These are phyloP conservation scores for Copsychus sechellarum DNA, from an alignment of 2,113 vertebrate species.

Conservation along the genomic window DNA sequence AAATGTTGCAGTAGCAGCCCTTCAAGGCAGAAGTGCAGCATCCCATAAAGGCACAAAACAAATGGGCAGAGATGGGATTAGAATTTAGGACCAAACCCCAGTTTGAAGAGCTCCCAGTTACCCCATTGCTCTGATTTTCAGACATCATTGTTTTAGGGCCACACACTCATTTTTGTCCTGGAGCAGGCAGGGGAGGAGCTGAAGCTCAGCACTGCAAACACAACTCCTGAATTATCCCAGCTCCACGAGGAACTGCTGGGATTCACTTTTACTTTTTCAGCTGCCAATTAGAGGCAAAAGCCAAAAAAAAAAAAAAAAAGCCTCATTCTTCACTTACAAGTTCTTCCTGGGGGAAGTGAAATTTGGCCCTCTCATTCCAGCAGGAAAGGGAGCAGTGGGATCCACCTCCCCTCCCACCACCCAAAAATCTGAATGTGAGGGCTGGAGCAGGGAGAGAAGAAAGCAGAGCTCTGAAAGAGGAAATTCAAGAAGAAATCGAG, in stretches of 20 bases:
- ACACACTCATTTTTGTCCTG: not conserved
- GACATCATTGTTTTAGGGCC: not conserved
- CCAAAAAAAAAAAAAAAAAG: not conserved
- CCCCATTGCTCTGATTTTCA: not conserved
- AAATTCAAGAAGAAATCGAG: not conserved
- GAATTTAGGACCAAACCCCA: not conserved
- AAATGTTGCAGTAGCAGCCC: rapidly evolving
- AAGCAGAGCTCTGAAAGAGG: not conserved
- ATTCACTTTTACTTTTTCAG: not conserved
- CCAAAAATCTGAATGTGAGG: not conserved
- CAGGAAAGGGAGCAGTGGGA: not conserved
- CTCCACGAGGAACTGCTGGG: not conserved
- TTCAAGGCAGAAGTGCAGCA: not conserved
- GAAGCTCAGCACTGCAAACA: not conserved
- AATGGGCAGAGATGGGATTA: not conserved
- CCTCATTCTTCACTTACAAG: not conserved
- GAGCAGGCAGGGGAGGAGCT: not conserved
- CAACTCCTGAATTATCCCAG: not conserved
- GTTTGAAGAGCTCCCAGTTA: not conserved
- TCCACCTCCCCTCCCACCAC: not conserved
- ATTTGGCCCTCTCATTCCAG: not conserved
- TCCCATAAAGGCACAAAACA: not conserved
- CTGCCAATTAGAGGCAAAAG: not conserved
- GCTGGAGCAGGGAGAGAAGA: not conserved
- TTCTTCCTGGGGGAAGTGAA: not conserved